Evolutionary conservation across 2,113 vertebrate species (phyloP).

Genomic region (Dicentrarchus labrax): DNA sequence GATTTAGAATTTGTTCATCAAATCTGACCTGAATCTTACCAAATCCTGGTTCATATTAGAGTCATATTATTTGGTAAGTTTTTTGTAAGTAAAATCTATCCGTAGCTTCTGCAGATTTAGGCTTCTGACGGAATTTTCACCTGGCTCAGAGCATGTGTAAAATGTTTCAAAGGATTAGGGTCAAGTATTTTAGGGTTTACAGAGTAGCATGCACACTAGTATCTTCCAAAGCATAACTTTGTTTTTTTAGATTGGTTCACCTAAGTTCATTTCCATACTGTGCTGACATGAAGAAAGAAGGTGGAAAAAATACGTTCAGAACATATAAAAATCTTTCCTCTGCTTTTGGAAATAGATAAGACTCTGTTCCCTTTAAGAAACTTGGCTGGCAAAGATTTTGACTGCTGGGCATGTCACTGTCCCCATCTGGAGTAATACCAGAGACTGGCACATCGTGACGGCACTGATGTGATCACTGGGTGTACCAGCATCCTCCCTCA

Average conservation of each 20-base stretch:
- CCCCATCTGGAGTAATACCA: constrained; percentile 12
- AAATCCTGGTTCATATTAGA: not conserved
- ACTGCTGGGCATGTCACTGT: not conserved
- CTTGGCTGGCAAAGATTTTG: not conserved
- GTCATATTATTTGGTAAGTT: not conserved
- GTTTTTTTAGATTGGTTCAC: not conserved
- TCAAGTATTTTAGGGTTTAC: not conserved
- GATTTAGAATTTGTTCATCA: not conserved
- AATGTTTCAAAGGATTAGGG: not conserved
- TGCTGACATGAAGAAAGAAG: not conserved
- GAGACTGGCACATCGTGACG: not conserved
- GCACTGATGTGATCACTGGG: constrained; percentile 2
- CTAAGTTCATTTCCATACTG: not conserved
- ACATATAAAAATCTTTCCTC: not conserved
- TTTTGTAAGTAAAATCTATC: not conserved
- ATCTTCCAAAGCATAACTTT: not conserved
- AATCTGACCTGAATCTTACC: not conserved
- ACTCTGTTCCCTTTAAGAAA: not conserved
- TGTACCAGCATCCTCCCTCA: constrained; percentile 27
- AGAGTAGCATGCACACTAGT: not conserved
- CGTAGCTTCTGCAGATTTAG: not conserved
- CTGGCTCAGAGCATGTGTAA: not conserved
- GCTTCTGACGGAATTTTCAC: not conserved
- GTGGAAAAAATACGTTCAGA: not conserved
- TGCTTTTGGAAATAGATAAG: not conserved